phyloP scores from a whole-genome alignment of 2,113 vertebrate genomes.

The Otis tarda region DNA sequence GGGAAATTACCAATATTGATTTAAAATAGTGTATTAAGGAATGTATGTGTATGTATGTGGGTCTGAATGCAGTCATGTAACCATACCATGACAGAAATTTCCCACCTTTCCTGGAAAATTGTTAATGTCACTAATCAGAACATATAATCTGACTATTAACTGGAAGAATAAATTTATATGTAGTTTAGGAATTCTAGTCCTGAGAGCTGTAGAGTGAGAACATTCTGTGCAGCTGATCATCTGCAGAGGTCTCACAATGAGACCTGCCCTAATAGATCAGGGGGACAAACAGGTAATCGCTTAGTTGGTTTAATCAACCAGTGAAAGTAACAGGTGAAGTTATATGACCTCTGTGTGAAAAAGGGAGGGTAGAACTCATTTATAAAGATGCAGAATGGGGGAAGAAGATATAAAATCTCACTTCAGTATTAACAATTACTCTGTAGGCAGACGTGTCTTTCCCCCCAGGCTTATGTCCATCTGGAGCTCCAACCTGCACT shows the following conservation, averaged over 20 bases:
- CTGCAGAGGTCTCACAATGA: background rate
- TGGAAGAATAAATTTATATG: background rate
- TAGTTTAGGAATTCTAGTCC: background rate
- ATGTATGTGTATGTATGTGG: background rate
- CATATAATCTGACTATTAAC: background rate
- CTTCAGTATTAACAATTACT: background rate
- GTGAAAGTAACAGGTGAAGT: background rate
- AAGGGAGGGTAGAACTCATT: background rate
- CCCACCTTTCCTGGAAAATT: background rate
- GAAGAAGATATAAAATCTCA: background rate
- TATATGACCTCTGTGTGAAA: background rate
- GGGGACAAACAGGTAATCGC: background rate
- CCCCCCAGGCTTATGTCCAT: background rate
- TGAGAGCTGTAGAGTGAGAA: background rate
- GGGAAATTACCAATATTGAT: background rate
- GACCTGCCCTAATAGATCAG: background rate
- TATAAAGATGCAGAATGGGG: background rate
- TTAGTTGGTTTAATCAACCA: background rate
- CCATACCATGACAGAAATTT: background rate
- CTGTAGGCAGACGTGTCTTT: conserved; percentile 10
- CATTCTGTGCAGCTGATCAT: background rate
- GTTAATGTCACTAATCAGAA: background rate
- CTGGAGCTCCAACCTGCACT: conserved; percentile 30
- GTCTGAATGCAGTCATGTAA: background rate
- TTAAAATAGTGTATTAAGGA: background rate